Evolutionary conservation across 2,888 invertebrate species (phyloP), one percentile per base, ranked within the genome.

Genomic region (Nephrotoma guestfalica): DNA sequence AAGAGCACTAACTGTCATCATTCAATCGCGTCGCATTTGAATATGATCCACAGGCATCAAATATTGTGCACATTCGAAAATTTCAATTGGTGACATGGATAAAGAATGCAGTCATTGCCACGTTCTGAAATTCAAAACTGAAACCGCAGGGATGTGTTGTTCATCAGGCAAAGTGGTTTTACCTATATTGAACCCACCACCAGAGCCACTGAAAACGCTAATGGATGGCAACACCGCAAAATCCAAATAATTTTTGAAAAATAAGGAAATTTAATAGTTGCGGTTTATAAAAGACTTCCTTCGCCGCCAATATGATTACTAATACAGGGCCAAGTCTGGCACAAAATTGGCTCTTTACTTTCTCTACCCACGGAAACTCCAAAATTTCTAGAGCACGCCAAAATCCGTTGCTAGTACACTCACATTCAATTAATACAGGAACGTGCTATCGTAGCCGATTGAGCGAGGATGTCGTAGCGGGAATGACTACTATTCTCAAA

Each of bases 301-400:
- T 84, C 41, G 84, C 84, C 84, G 84, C 84, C 84, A 84, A 84
- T 40, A 9, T 84, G 6, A 84, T 15, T 15, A 84, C 84, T 15
- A 84, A 84, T 84, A 84, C 84, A 84, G 84, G 84, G 84, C 84
- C 84, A 84, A 40, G 84, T 84, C 30, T 84, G 18, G 4, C 84
- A 84, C 84, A 84, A 84, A 84, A 84, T 84, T 84, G 84, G 84
- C 84, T 84, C 84, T 84, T 84, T 84, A 84, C 41, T 84, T 18
- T 13, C 57, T 15, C 13, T 57, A 15, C 57, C 57, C 9, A 57
- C 13, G 13, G 57, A 57, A 57, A 57, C 4, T 6, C 57, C 57
- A 13, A 57, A 57, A 57, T 57, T 57, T 57, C 57, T 6, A 57
- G 42, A 42, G 42, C 42, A 42, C 5, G 4, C 4, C 42, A 42